Conservation (phyloP, 2,113 vertebrate species). For the Spheniscus mendiculus region DNA sequence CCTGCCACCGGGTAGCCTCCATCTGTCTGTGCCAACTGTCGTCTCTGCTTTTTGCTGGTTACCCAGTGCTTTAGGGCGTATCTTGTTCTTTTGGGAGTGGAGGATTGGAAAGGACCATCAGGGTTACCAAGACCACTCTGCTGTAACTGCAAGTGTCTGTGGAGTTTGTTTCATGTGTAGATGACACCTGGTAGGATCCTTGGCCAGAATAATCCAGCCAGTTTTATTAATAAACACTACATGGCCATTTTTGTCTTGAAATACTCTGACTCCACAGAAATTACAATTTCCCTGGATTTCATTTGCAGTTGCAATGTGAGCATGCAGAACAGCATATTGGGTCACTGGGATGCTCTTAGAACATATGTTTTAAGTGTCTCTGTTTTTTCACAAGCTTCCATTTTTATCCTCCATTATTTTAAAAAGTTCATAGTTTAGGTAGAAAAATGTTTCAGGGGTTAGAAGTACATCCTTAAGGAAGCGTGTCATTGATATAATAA, state of each 20-base stretch:
- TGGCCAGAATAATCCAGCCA: neutral
- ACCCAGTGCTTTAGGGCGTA: neutral
- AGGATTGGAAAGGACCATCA: neutral
- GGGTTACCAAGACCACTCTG: neutral
- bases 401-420: neutral
- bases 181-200: neutral
- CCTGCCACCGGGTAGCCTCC: neutral
- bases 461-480: neutral
- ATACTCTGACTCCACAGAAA: neutral
- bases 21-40: slow-evolving; percentile 51
- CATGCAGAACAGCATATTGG: neutral
- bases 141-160: neutral
- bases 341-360: neutral
- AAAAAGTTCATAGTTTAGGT: neutral
- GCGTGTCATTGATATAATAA: neutral
- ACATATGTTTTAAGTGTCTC: neutral
- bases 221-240: neutral
- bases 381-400: neutral
- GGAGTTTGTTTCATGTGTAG: neutral
- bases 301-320: neutral
- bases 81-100: neutral
- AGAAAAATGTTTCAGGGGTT: neutral
- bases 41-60: neutral
- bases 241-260: neutral
- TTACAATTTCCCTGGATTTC: neutral